Evolutionary conservation across 2,113 vertebrate species (phyloP), one percentile per base, ranked within the genome.

Genomic region (Romanogobio albipinnatus): DNA sequence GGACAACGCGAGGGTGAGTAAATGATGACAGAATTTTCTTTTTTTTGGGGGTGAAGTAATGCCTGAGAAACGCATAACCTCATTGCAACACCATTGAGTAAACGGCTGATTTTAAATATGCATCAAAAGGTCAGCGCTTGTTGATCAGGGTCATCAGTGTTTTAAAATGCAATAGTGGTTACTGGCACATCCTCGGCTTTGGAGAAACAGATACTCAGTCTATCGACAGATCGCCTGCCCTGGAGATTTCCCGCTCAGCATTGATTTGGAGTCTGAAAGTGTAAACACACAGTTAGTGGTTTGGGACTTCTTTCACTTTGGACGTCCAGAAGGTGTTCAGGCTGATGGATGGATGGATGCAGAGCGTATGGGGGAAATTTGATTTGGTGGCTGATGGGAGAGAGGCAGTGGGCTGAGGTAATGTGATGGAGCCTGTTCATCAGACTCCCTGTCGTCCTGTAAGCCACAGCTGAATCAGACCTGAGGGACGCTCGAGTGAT

Each of bases 291-390:
- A 83, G 84, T 73, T 82, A 84, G 89, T 87, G 88, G 88, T 88
- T 80, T 87, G 84, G 84, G 77, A 74, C 17, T 29, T 47, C 56
- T 75, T 19, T 49, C 49, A 26, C 62, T 85, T 71, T 64, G 71
- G 73, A 76, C 71, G 68, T 74, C 85, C 76, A 86, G 81, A 89
- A 85, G 86, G 84, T 87, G 87, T 79, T 79, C 43, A 77, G 53
- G 39, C 19, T 94, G 93, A 94, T 90, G 88, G 90, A 94, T 90
- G 88, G 90, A 94, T 94, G 90, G 85, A 85, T 86, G 89, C 82
- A 43, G 84, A 90, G 84, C 86, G 86, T 80, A 51, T 80, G 87
- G 80, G 22, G 58, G 91, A 91, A 88, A 84, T 68, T 86, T 45
- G 62, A 87, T 89, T 91, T 80, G 0, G 66, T 43, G 36, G 36